These are phyloP conservation scores for Xylocampa areola DNA, from an alignment of 2,888 invertebrate species.

Conservation along the genomic window DNA sequence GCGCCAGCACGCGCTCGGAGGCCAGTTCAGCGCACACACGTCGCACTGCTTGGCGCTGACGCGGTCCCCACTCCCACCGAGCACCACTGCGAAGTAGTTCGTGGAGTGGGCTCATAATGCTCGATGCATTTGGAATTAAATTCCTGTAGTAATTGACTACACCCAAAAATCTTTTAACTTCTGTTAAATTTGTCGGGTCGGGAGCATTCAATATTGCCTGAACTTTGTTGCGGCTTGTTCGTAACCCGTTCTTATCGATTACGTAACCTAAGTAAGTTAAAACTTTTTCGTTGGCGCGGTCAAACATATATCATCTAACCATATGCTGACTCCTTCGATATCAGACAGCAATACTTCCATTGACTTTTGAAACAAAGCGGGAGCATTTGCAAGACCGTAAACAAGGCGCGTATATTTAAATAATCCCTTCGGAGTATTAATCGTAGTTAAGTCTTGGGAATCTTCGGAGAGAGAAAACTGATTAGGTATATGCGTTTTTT, in stretches of 20 bases:
- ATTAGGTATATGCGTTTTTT: conserved; percentile 53
- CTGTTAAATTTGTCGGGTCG: not conserved
- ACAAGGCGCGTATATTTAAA: conserved; percentile 6
- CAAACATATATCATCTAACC: conserved; percentile 10
- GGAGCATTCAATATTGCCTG: conserved; percentile 14
- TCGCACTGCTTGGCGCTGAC: conserved; percentile 18
- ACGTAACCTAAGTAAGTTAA: conserved; percentile 23
- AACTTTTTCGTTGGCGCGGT: conserved; percentile 1
- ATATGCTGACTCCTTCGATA: conserved; percentile 7
- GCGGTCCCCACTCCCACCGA: conserved; percentile 25
- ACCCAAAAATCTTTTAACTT: conserved; percentile 8
- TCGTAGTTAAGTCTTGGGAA: conserved; percentile 1
- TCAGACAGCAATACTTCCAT: conserved; percentile 10
- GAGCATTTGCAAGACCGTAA: conserved; percentile 13
- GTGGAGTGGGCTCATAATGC: conserved; percentile 5
- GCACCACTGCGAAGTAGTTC: conserved; percentile 1
- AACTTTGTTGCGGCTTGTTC: conserved; percentile 6
- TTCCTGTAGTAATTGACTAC: conserved; percentile 12
- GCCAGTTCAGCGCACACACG: conserved; percentile 26
- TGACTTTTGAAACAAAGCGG: conserved; percentile 9
- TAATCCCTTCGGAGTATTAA: conserved; percentile 2
- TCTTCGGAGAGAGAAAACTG: not conserved
- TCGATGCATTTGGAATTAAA: conserved; percentile 13
- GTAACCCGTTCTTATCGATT: conserved; percentile 23
- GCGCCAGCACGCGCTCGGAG: conserved; percentile 38